Evolutionary conservation across 2,888 invertebrate genomes (phyloP).

Genomic region (Lypha dubia): DNA sequence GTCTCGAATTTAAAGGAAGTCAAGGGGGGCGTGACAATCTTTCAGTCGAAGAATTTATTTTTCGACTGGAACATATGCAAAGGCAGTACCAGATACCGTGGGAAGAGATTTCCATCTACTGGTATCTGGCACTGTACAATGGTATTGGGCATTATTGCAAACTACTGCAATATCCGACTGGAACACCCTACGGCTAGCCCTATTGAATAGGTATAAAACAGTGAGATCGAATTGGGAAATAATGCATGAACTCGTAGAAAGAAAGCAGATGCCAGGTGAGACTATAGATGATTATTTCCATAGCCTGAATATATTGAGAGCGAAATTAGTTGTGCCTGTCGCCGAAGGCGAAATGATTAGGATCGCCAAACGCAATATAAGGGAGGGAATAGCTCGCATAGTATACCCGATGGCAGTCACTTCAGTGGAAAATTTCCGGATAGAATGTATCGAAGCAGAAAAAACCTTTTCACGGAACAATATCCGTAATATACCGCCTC

Average conservation of each 20-base stretch:
- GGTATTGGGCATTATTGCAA: neutral
- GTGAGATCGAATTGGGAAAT: neutral
- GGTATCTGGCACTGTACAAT: neutral
- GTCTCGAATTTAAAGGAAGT: too few species aligned
- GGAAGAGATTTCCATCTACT: neutral
- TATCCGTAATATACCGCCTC: neutral
- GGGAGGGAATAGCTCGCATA: too few species aligned
- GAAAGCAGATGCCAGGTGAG: too few species aligned
- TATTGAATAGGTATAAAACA: neutral
- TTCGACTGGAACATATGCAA: neutral
- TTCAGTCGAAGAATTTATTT: too few species aligned
- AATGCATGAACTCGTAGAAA: neutral
- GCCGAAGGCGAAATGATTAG: neutral
- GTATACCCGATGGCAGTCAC: neutral
- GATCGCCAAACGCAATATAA: neutral
- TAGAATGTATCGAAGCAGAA: neutral
- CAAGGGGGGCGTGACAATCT: too few species aligned
- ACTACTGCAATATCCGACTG: neutral
- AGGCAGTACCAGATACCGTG: neutral
- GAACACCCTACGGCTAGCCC: neutral
- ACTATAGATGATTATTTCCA: neutral
- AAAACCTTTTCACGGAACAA: neutral
- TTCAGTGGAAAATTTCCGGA: neutral
- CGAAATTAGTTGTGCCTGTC: neutral
- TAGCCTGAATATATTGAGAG: neutral